These are phyloP conservation scores for Ascidia mentula DNA, from an alignment of 23 tunicate genomes.

Conservation along the genomic window DNA sequence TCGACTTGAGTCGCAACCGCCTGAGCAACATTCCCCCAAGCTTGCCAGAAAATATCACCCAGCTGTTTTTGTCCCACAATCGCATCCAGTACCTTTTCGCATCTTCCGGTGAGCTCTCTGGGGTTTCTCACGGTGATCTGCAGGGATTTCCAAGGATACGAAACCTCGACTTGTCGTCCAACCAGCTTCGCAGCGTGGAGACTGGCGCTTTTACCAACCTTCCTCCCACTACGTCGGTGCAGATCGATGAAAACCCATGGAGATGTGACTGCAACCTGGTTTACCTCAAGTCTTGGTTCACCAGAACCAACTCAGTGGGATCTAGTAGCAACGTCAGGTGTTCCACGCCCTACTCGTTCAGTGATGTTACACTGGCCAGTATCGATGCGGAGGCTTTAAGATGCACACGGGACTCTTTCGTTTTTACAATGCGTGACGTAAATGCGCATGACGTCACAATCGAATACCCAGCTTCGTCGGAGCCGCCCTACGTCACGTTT, in stretches of 20 bases:
- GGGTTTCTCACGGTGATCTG: constrained; percentile 27
- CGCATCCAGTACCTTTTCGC: constrained; percentile 45
- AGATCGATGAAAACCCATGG: constrained; percentile 65
- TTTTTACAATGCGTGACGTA: neutral
- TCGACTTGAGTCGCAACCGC: constrained; percentile 40
- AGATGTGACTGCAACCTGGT: constrained; percentile 61
- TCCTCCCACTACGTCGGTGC: constrained; percentile 27
- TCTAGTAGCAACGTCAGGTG: constrained; percentile 45
- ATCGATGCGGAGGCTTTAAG: constrained; percentile 50
- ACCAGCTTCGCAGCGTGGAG: constrained; percentile 49
- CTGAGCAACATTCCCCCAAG: constrained; percentile 37
- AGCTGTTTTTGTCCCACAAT: constrained; percentile 35
- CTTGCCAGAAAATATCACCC: constrained; percentile 45
- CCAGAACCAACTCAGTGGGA: constrained; percentile 24
- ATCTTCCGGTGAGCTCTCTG: neutral
- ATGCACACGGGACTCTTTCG: constrained; percentile 26
- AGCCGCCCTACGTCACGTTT: constrained; percentile 59
- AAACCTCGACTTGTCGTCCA: constrained; percentile 61
- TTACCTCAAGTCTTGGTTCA: constrained; percentile 59
- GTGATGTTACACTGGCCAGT: constrained; percentile 44
- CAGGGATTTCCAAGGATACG: constrained; percentile 5
- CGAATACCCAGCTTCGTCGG: constrained; percentile 23
- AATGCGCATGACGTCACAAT: constrained; percentile 14
- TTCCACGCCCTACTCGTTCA: constrained; percentile 41
- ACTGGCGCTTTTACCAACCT: constrained; percentile 35